Percentiles rank a stretch among this genome's conserved stretches.
Evolutionary conservation across 2,797 vertebrate genomes (phyloP).

Genomic region (Bovichtus diacanthus): DNA sequence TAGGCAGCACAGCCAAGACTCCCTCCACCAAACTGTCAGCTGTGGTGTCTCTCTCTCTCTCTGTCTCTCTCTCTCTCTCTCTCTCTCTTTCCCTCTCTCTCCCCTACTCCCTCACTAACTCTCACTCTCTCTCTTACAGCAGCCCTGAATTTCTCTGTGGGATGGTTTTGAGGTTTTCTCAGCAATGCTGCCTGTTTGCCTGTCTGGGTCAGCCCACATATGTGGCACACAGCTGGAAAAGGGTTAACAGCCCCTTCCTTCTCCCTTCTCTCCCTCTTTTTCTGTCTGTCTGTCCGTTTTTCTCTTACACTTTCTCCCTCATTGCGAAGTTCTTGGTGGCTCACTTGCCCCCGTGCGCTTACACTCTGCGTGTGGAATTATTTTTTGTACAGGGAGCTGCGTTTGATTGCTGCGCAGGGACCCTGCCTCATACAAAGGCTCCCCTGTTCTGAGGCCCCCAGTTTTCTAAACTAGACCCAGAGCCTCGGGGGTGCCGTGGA

Average conservation of each 20-base stretch:
- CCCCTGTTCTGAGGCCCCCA: constrained; percentile 86
- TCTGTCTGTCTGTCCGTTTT: constrained; percentile 55
- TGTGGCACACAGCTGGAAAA: constrained; percentile 80
- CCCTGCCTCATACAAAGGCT: constrained; percentile 85
- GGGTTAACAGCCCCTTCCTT: constrained; percentile 76
- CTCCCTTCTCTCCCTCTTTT: constrained; percentile 22
- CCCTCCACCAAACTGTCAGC: constrained; percentile 67
- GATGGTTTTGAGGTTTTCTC: constrained; percentile 83
- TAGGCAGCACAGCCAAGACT: constrained; percentile 66
- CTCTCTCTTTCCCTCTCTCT: constrained; percentile 27
- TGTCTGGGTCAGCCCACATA: constrained; percentile 84
- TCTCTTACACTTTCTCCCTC: constrained; percentile 59
- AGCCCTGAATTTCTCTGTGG: constrained; percentile 76
- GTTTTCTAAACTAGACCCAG: constrained; percentile 80
- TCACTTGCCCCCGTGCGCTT: constrained; percentile 58
- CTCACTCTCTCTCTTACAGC: constrained; percentile 59
- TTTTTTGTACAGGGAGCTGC: constrained; percentile 86
- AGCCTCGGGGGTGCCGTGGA: constrained; percentile 78
- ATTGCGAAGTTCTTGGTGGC: constrained; percentile 71
- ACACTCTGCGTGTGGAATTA: constrained; percentile 81
- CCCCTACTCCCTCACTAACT: constrained; percentile 31
- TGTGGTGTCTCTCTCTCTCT: constrained; percentile 49
- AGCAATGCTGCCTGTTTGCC: constrained; percentile 80
- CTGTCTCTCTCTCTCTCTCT: constrained; percentile 22
- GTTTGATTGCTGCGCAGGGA: constrained; percentile 88